Percentiles rank a stretch among this genome's conserved stretches.
Evolutionary conservation across 2,113 vertebrate species (phyloP).

Genomic region (Mirounga angustirostris): DNA sequence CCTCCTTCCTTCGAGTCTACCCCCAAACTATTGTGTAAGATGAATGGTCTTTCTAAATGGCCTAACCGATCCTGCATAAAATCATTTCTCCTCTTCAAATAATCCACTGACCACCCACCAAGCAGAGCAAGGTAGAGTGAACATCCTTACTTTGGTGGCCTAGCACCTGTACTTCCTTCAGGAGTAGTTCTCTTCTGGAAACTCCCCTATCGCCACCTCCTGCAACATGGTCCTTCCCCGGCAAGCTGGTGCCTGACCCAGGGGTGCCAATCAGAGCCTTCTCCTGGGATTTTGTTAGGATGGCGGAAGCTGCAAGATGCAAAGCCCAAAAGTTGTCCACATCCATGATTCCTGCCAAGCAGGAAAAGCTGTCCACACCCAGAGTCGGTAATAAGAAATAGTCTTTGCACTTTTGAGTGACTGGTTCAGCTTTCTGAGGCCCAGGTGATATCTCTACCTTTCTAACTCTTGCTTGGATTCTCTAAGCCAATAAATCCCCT

Average conservation of each 20-base stretch:
- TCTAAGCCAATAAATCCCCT: background rate
- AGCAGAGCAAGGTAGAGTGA: background rate
- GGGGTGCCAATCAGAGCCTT: background rate
- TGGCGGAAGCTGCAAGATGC: background rate
- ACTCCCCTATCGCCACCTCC: background rate
- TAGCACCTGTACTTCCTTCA: background rate
- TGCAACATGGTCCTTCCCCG: background rate
- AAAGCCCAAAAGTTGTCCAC: background rate
- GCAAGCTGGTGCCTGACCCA: background rate
- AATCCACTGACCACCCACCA: background rate
- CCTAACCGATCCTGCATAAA: background rate
- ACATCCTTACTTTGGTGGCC: background rate
- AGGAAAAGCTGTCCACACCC: background rate
- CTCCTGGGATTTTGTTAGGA: background rate
- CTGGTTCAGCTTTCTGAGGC: background rate
- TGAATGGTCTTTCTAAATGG: background rate
- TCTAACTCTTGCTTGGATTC: background rate
- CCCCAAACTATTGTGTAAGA: background rate
- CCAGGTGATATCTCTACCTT: background rate
- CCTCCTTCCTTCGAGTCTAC: background rate
- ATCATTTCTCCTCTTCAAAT: background rate
- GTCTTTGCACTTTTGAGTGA: background rate
- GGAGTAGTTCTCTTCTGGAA: background rate
- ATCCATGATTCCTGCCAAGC: background rate
- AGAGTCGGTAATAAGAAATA: background rate